A percentile compares a stretch with the other conserved stretches of the same genome.
These are phyloP conservation scores for Osmerus eperlanus DNA, from an alignment of 2,113 vertebrate genomes.

Conservation along the genomic window DNA sequence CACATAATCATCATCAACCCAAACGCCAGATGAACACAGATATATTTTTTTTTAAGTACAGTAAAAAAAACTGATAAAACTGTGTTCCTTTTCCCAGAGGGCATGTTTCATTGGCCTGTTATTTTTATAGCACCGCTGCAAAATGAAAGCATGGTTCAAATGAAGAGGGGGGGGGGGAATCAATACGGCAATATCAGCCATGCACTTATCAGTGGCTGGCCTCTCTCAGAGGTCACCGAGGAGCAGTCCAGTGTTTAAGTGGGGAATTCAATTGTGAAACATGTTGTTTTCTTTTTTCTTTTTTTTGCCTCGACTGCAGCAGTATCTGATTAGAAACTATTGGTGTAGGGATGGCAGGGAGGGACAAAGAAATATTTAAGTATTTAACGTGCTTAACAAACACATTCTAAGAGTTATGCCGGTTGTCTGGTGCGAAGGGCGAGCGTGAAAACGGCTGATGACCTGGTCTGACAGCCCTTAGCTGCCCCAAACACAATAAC, in stretches of 20 bases:
- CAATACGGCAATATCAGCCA: constrained; percentile 80
- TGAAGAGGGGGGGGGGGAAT: constrained; percentile 69
- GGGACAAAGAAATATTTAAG: background rate
- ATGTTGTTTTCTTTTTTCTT: constrained; percentile 31
- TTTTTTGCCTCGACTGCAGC: constrained; percentile 42
- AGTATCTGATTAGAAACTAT: constrained; percentile 59
- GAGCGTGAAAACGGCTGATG: too few relatives aligned
- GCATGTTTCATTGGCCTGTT: constrained; percentile 73
- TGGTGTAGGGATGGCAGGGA: background rate
- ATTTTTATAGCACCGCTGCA: constrained; percentile 76
- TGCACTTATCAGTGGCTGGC: constrained; percentile 74
- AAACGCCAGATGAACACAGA: too few relatives aligned
- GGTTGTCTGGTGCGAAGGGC: too few relatives aligned
- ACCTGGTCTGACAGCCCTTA: too few relatives aligned
- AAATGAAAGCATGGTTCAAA: constrained; percentile 71
- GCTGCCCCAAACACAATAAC: too few relatives aligned
- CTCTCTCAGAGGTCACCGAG: constrained; percentile 72
- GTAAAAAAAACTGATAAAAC: constrained; percentile 36
- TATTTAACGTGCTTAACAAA: too few relatives aligned
- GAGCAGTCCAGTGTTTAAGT: constrained; percentile 70
- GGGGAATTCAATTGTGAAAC: constrained; percentile 72
- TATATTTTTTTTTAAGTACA: too few relatives aligned
- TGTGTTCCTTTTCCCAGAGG: constrained; percentile 44
- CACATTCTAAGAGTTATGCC: constrained; percentile 9
- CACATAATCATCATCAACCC: too few relatives aligned